Conservation (phyloP, 2,113 vertebrate species). For the Ptilonorhynchus violaceus region DNA sequence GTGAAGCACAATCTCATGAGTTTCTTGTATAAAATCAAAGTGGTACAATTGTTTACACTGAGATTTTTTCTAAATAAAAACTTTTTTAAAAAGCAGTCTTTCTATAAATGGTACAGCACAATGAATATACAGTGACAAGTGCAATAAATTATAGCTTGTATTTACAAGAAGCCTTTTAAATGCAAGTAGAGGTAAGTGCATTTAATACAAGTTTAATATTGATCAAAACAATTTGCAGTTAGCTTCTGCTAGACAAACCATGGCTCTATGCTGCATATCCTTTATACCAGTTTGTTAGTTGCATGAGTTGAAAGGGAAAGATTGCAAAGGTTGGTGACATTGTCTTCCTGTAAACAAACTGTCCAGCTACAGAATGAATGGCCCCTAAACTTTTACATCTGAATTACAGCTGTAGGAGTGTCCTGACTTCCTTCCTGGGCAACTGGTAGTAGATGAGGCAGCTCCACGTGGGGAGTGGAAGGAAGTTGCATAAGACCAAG, state of each 20-base stretch:
- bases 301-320: neutral
- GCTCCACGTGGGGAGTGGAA: neutral
- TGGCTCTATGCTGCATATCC: neutral
- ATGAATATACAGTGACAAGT: constrained; percentile 71
- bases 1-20: constrained; percentile 69
- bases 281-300: constrained; percentile 9
- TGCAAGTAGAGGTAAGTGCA: constrained; percentile 63
- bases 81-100: constrained; percentile 64
- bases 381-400: neutral
- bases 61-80: constrained; percentile 80
- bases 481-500: neutral
- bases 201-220: constrained; percentile 62
- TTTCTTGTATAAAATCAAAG: constrained; percentile 75
- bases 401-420: neutral
- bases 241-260: constrained; percentile 20
- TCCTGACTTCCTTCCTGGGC: neutral
- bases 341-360: constrained; percentile 36
- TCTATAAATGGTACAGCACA: constrained; percentile 72
- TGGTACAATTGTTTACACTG: constrained; percentile 81
- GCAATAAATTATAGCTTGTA: constrained; percentile 81
- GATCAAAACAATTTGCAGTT: constrained; percentile 29
- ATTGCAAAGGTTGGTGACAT: constrained; percentile 12
- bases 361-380: neutral
- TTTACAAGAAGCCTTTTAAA: constrained; percentile 75
- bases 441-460: neutral